These are phyloP conservation scores for Cettia cetti DNA, from an alignment of 2,113 vertebrate genomes.

Conservation along the genomic window DNA sequence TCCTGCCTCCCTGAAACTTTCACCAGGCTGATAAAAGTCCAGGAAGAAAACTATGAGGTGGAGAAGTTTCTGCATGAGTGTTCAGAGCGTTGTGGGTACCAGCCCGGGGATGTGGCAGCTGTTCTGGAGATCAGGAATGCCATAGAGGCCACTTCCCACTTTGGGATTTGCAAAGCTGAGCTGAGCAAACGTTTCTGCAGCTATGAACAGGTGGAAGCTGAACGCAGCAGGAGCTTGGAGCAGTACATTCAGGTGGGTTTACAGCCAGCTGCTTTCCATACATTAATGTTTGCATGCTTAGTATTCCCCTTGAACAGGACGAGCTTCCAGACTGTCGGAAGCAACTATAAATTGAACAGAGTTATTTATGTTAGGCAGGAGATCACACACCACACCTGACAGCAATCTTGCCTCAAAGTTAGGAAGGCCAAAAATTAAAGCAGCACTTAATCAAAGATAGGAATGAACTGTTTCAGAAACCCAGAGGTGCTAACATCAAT, in stretches of 20 bases:
- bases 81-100: conserved; percentile 65
- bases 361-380: neutral
- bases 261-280: neutral
- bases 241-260: conserved; percentile 80
- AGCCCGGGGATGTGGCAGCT: conserved; percentile 61
- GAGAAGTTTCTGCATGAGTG: conserved; percentile 54
- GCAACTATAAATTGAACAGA: neutral
- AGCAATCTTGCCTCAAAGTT: neutral
- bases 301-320: neutral
- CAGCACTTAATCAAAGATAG: neutral
- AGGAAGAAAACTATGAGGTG: conserved; percentile 2
- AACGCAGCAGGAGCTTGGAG: conserved; percentile 65
- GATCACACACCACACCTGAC: neutral
- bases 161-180: conserved; percentile 72
- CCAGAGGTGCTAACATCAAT: neutral
- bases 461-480: neutral
- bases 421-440: neutral
- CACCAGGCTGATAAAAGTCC: conserved; percentile 64
- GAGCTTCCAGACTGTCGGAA: neutral
- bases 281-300: neutral
- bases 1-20: conserved; percentile 78
- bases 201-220: conserved; percentile 57
- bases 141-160: conserved; percentile 72
- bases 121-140: conserved; percentile 68
- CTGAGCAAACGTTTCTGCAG: conserved; percentile 62